Evolutionary conservation across 2,888 invertebrate genomes (phyloP).

Genomic region (Arrhopalites spinosus): DNA sequence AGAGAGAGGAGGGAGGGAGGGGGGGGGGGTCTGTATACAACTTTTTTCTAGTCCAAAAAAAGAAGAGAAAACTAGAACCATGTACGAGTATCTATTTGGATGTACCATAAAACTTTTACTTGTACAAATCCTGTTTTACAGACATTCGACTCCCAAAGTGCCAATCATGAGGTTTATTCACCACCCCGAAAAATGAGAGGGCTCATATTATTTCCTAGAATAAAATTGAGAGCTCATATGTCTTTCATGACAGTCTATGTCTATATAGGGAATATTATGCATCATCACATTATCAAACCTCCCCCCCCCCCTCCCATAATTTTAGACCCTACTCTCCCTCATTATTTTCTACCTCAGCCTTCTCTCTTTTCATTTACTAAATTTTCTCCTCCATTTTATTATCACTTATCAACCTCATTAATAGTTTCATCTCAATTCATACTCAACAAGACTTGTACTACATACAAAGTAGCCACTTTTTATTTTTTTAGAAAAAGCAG

Average conservation of each 20-base stretch:
- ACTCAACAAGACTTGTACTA: too few relatives aligned
- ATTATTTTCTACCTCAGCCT: background rate
- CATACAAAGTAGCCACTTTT: too few relatives aligned
- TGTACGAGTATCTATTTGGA: background rate
- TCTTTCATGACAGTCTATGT: slow-evolving; percentile 1
- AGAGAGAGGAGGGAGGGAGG: background rate
- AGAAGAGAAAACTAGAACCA: background rate
- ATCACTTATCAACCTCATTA: background rate
- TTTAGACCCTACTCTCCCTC: too few relatives aligned
- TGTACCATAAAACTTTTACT: slow-evolving; percentile 16
- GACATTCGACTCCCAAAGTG: slow-evolving; percentile 16
- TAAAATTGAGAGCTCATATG: slow-evolving; percentile 4
- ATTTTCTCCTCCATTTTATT: background rate
- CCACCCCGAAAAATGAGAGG: slow-evolving; percentile 13
- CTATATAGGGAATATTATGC: background rate
- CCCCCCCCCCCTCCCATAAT: background rate
- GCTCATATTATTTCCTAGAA: background rate
- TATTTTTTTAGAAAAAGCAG: too few relatives aligned
- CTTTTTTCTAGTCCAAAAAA: too few relatives aligned
- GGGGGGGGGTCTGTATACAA: too few relatives aligned
- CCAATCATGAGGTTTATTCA: slow-evolving; percentile 28
- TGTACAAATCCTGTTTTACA: slow-evolving; percentile 12
- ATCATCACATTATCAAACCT: background rate
- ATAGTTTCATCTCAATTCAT: background rate
- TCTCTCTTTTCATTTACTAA: background rate